These are phyloP conservation scores for Neoscelio sp. DNA, from an alignment of 2,888 invertebrate genomes.

Conservation along the genomic window DNA sequence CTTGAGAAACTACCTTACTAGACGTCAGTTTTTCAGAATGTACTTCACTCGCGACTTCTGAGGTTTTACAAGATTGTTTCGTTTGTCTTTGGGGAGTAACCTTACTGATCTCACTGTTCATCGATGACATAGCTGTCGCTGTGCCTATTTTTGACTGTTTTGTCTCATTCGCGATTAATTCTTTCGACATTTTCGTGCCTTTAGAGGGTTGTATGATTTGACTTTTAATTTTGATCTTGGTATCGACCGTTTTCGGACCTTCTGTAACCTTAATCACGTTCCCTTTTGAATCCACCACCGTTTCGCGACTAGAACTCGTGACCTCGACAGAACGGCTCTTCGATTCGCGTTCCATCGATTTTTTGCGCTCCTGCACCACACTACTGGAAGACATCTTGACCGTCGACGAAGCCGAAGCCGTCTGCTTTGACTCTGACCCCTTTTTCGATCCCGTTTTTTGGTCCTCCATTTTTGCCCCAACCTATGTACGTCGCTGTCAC, in stretches of 20 bases:
- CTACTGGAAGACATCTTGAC: constrained; percentile 74
- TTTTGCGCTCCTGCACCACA: constrained; percentile 76
- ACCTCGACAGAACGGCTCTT: constrained; percentile 76
- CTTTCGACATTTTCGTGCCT: constrained; percentile 71
- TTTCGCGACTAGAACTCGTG: constrained; percentile 76
- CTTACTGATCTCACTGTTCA: too few relatives aligned
- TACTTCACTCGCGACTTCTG: constrained; percentile 15
- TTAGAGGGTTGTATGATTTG: too few relatives aligned
- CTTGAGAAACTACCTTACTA: background rate
- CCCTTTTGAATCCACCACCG: constrained; percentile 78
- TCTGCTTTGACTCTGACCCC: constrained; percentile 15
- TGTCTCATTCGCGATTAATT: constrained; percentile 74
- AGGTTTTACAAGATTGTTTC: constrained; percentile 64
- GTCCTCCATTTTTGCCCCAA: too few relatives aligned
- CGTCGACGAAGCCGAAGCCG: constrained; percentile 66
- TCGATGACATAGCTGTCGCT: too few relatives aligned
- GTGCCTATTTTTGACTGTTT: too few relatives aligned
- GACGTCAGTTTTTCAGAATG: background rate
- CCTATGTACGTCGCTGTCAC: constrained; percentile 72
- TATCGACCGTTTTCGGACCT: constrained; percentile 67
- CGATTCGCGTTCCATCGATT: constrained; percentile 73
- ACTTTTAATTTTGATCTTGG: constrained; percentile 42
- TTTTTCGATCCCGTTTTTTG: constrained; percentile 68
- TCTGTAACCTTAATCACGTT: constrained; percentile 77
- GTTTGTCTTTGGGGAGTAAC: too few relatives aligned